These are phyloP conservation scores for Beroe ovata DNA, from an alignment of 37 sponge, comb jelly and placozoan species.

Conservation along the genomic window DNA sequence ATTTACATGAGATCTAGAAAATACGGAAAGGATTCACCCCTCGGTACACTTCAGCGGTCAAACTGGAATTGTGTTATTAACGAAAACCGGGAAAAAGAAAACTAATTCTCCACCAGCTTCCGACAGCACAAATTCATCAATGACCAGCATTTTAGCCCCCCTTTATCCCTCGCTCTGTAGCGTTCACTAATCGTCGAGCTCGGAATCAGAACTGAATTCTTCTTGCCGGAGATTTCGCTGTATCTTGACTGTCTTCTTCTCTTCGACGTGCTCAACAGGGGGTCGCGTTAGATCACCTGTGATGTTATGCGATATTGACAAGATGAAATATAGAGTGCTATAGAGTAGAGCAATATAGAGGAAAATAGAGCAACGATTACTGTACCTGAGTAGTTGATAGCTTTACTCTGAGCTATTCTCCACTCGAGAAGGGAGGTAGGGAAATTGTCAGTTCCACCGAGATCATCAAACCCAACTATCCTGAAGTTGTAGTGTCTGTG, in stretches of 20 bases:
- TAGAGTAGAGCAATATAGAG: not conserved
- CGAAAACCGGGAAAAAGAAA: no score
- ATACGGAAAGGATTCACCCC: no score
- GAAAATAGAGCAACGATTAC: not conserved
- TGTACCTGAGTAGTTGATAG: conserved; percentile 84
- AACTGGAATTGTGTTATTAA: no score
- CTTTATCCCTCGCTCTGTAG: not conserved
- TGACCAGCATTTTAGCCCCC: not conserved
- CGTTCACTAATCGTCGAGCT: conserved; percentile 43
- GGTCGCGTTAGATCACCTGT: conserved; percentile 39
- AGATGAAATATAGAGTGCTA: no score
- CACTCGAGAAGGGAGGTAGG: conserved; percentile 94
- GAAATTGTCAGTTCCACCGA: conserved; percentile 94
- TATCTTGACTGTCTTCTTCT: conserved; percentile 12
- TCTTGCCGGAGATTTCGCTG: conserved; percentile 50
- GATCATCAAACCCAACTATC: conserved; percentile 93
- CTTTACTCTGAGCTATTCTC: conserved; percentile 83
- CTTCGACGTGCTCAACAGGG: conserved; percentile 41
- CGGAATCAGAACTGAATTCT: conserved; percentile 16
- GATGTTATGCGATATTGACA: no score
- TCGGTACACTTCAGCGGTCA: no score
- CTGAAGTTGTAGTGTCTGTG: no score
- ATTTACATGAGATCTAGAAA: no score
- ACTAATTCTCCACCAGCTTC: no score
- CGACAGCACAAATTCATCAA: no score